Evolutionary conservation across 1,140 invertebrate genomes (phyloP).

Genomic region (Micrasema longulum): DNA sequence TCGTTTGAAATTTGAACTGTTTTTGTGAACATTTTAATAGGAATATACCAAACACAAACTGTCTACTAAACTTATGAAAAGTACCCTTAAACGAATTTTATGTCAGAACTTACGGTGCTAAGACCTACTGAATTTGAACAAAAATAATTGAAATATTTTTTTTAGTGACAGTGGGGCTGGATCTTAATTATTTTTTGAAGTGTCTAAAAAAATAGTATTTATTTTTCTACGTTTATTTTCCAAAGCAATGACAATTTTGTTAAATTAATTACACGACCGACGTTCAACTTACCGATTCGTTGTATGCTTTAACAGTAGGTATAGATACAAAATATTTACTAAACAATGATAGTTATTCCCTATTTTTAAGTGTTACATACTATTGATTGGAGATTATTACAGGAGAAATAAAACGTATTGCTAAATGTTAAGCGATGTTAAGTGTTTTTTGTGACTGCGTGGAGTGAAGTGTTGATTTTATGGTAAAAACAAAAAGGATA

Average conservation of each 20-base stretch:
- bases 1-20: background rate
- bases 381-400: background rate
- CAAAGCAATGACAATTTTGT: too few species aligned
- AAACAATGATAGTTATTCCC: too few species aligned
- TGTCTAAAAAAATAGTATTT: too few species aligned
- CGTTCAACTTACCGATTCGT: too few species aligned
- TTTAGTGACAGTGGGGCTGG: constrained; percentile 4
- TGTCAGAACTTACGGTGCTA: background rate
- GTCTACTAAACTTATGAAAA: background rate
- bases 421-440: background rate
- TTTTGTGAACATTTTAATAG: background rate
- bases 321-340: too few species aligned
- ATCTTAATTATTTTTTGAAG: background rate
- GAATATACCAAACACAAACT: too few species aligned
- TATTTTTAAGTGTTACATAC: too few species aligned
- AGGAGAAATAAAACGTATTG: background rate
- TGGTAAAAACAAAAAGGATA: background rate
- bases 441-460: constrained; percentile 13
- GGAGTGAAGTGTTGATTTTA: constrained; percentile 19
- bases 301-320: too few species aligned
- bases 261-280: too few species aligned
- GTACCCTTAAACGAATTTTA: background rate
- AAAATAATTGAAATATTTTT: background rate
- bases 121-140: background rate
- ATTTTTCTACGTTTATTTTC: too few species aligned